phyloP scores from a whole-genome alignment of 2,888 invertebrate species.

The Hirudinaria manillensis region DNA sequence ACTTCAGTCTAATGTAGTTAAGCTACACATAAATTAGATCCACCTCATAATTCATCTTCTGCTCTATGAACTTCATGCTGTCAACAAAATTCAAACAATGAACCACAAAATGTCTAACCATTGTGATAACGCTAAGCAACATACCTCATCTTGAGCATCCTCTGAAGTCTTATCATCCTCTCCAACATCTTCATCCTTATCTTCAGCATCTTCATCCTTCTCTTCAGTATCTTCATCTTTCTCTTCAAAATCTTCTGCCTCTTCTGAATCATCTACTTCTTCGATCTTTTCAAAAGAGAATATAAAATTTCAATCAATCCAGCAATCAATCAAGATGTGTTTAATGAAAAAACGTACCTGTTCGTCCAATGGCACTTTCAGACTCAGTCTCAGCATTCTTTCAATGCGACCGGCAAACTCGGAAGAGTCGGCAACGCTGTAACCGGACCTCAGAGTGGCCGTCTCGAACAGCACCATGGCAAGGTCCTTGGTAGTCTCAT shows the following conservation, averaged over 20 bases:
- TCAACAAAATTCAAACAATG: too few species aligned
- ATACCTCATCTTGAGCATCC: constrained; percentile 43
- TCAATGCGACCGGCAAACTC: constrained; percentile 87
- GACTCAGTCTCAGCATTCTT: constrained; percentile 66
- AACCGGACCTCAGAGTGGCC: constrained; percentile 89
- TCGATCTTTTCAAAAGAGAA: constrained; percentile 27
- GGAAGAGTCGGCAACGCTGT: constrained; percentile 75
- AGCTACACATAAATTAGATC: too few species aligned
- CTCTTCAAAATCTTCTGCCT: constrained; percentile 28
- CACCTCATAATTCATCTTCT: too few species aligned
- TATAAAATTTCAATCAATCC: constrained; percentile 41
- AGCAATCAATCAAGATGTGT: constrained; percentile 25
- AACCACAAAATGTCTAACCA: too few species aligned
- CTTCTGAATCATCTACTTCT: constrained; percentile 28
- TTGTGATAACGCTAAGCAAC: neutral
- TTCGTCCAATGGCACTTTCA: constrained; percentile 63
- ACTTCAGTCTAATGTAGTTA: too few species aligned
- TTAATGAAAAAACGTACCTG: constrained; percentile 48
- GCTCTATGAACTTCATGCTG: too few species aligned
- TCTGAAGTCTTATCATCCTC: constrained; percentile 41
- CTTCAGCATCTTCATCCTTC: constrained; percentile 28
- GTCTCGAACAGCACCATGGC: constrained; percentile 69
- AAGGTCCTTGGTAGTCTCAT: constrained; percentile 72
- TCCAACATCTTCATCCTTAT: constrained; percentile 37
- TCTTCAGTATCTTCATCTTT: constrained; percentile 29